Evolutionary conservation across 2,888 invertebrate genomes (phyloP).

Genomic region (Sinotaia quadrata): DNA sequence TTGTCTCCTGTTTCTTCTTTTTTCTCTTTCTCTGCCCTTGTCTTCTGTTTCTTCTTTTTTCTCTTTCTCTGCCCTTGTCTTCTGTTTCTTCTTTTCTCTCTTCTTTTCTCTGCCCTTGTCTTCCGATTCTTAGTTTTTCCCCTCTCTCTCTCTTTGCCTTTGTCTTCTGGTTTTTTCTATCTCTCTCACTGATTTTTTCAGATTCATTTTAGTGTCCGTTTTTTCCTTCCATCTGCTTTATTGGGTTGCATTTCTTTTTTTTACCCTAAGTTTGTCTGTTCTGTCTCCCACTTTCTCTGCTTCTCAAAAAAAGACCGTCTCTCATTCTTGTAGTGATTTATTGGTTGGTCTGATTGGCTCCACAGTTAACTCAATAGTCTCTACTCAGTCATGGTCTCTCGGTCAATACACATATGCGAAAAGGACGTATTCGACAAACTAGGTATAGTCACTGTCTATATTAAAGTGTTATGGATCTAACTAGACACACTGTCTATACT

Average conservation of each 20-base stretch:
- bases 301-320: background rate
- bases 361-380: too few relatives aligned
- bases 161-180: background rate
- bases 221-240: background rate
- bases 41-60: constrained; percentile 27
- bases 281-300: background rate
- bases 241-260: background rate
- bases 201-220: background rate
- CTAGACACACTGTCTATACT: too few relatives aligned
- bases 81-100: background rate
- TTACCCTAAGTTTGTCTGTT: background rate
- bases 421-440: too few relatives aligned
- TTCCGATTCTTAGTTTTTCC: background rate
- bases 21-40: background rate
- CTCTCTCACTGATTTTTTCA: background rate
- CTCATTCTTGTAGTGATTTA: too few relatives aligned
- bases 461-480: too few relatives aligned
- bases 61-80: constrained; percentile 20
- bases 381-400: too few relatives aligned
- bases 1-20: background rate
- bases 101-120: background rate
- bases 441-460: too few relatives aligned
- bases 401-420: too few relatives aligned
- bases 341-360: too few relatives aligned
- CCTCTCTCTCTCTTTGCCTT: background rate